These are phyloP conservation scores for Gasterosteus nipponicus DNA, from an alignment of 2,113 vertebrate species.

Conservation along the genomic window DNA sequence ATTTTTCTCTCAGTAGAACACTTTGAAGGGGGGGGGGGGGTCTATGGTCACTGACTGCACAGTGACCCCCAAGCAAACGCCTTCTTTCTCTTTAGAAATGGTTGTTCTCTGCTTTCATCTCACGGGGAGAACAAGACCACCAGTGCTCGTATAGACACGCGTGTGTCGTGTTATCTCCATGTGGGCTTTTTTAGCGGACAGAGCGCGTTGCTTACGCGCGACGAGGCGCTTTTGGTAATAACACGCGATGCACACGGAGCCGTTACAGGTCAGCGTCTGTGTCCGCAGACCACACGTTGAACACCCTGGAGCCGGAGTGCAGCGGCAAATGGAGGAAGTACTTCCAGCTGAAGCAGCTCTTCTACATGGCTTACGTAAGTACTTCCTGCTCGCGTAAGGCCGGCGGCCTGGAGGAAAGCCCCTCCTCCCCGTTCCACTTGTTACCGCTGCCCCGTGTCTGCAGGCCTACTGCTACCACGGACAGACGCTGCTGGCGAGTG, in stretches of 20 bases:
- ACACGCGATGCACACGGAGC: not conserved
- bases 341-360: conserved; percentile 93
- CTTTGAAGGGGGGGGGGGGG: no score
- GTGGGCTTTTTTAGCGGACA: no score
- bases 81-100: no score
- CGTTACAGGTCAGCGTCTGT: not conserved
- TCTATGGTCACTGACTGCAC: no score
- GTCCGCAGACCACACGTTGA: conserved; percentile 89
- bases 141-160: not conserved
- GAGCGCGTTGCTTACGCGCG: no score
- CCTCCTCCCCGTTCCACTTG: not conserved
- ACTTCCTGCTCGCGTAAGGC: not conserved
- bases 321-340: conserved; percentile 98
- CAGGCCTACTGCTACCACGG: conserved; percentile 96
- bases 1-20: not conserved
- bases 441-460: conserved; percentile 21
- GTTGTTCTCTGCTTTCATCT: no score
- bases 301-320: conserved; percentile 92
- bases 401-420: not conserved
- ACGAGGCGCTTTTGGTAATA: no score
- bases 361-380: conserved; percentile 98
- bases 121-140: not conserved
- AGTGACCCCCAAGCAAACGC: no score
- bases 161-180: no score
- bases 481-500: conserved; percentile 90